Evolutionary conservation across 2,113 vertebrate species (phyloP).

Genomic region (Hyla sarda): DNA sequence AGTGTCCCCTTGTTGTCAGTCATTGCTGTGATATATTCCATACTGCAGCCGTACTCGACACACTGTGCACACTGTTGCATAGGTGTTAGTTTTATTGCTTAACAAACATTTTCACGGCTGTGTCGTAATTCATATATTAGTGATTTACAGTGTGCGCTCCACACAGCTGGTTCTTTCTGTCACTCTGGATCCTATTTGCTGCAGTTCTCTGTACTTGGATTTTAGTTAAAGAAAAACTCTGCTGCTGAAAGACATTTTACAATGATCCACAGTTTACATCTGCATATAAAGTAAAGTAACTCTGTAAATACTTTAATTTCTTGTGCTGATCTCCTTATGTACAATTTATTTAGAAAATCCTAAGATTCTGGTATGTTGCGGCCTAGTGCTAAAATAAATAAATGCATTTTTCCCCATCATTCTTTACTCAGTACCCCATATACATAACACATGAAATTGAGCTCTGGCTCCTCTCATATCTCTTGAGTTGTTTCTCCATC

Average conservation of each 20-base stretch:
- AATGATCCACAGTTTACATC: neutral
- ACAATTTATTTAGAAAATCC: no score
- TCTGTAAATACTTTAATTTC: neutral
- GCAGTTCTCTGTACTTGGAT: constrained; percentile 76
- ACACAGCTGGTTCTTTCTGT: constrained; percentile 79
- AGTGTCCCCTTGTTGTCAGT: constrained; percentile 24
- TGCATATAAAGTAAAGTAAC: neutral
- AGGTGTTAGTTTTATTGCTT: constrained; percentile 82
- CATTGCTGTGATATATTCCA: constrained; percentile 50
- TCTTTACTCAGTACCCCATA: no score
- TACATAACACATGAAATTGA: no score
- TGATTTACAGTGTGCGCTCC: constrained; percentile 80
- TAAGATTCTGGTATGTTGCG: no score
- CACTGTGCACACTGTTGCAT: constrained; percentile 61
- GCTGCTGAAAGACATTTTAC: neutral
- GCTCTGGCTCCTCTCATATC: no score
- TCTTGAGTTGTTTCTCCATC: no score
- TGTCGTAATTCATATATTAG: constrained; percentile 83
- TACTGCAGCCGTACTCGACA: neutral
- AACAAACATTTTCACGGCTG: constrained; percentile 82
- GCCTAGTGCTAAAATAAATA: no score
- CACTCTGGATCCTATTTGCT: constrained; percentile 76
- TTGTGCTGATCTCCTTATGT: neutral
- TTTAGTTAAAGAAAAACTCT: constrained; percentile 70
- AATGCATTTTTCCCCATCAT: no score